Percentiles rank a stretch among this genome's conserved stretches.
Evolutionary conservation across 1,140 invertebrate genomes (phyloP).

Genomic region (Zaprionus inermis): DNA sequence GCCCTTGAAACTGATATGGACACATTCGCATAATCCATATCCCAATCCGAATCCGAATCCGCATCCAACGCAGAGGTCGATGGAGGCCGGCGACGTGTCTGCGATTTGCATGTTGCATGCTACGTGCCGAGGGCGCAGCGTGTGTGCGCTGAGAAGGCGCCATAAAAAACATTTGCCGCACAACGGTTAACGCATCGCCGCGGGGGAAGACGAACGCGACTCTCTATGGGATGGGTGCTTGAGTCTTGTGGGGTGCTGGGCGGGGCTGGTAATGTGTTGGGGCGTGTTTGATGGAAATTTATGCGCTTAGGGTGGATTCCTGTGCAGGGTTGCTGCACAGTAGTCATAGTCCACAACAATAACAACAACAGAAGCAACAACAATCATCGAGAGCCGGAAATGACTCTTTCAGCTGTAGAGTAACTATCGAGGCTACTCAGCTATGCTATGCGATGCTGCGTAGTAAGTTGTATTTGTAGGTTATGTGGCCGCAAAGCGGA

Average conservation of each 20-base stretch:
- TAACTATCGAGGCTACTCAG: constrained; percentile 35
- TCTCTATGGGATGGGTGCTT: constrained; percentile 24
- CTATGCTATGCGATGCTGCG: neutral
- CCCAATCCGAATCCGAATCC: constrained; percentile 4
- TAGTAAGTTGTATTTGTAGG: neutral
- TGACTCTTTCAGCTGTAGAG: constrained; percentile 32
- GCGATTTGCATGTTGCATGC: constrained; percentile 77
- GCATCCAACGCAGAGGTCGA: constrained; percentile 24
- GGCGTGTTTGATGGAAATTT: constrained; percentile 62
- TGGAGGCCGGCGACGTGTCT: constrained; percentile 68
- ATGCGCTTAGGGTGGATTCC: constrained; percentile 44
- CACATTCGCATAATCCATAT: constrained; percentile 7
- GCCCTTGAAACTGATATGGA: constrained; percentile 6
- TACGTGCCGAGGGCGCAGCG: constrained; percentile 11
- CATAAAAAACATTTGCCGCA: constrained; percentile 78
- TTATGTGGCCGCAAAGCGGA: neutral
- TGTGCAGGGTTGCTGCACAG: constrained; percentile 23
- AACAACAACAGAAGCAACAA: constrained; percentile 11
- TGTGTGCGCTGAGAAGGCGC: constrained; percentile 30
- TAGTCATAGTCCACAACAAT: constrained; percentile 12
- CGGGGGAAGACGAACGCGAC: constrained; percentile 13
- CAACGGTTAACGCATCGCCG: constrained; percentile 65
- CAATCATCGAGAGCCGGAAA: constrained; percentile 25
- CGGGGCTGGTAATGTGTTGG: constrained; percentile 36
- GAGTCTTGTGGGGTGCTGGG: constrained; percentile 7